Evolutionary conservation across 2,797 vertebrate species (phyloP), one percentile per base, ranked within the genome.

Genomic region (Eurystomus glaucurus): DNA sequence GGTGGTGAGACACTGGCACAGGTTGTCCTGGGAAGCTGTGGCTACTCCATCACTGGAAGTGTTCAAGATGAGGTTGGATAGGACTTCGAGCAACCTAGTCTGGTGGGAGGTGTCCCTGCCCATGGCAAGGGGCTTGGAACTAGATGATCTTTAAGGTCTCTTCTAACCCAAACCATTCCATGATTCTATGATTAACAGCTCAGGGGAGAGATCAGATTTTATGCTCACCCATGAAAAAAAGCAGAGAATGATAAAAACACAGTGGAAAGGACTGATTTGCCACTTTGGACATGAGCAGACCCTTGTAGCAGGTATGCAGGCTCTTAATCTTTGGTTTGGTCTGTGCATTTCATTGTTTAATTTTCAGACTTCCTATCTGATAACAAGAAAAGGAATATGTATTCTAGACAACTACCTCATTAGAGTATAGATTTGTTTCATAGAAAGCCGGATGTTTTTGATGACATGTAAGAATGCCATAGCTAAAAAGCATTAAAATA

Each of bases 401-500:
- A 57, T 89, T 89, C 68, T 48, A 33, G 81, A 35, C 41, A 77
- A 26, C 31, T 43, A 33, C 43, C 66, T 83, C 81, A 17, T 66
- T 57, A 54, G 55, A 80, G 20, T 19, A 48, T 17, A 62, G 41
- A 76, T 79, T 48, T 70, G 48, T 93, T 85, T 82, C 0, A 0
- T 70, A 69, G 66, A 70, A 94, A 92, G 25, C n/a, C 0, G 18
- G 77, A 74, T 94, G 84, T 76, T 95, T 95, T 69, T 2, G 4
- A 29, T 66, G 51, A 39, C 77, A 29, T 41, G 37, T 29, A 69
- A 52, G 81, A 89, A 91, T 39, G 66, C 35, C 1, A 3, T 37
- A 89, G 62, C 48, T 96, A 70, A 95, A 94, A 82, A 62, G 14
- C 46, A 65, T 88, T 81, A 89, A 87, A 95, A 92, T 68, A 92